Evolutionary conservation across 2,797 vertebrate genomes (phyloP).

Genomic region (Myiothlypis chrysogaster): DNA sequence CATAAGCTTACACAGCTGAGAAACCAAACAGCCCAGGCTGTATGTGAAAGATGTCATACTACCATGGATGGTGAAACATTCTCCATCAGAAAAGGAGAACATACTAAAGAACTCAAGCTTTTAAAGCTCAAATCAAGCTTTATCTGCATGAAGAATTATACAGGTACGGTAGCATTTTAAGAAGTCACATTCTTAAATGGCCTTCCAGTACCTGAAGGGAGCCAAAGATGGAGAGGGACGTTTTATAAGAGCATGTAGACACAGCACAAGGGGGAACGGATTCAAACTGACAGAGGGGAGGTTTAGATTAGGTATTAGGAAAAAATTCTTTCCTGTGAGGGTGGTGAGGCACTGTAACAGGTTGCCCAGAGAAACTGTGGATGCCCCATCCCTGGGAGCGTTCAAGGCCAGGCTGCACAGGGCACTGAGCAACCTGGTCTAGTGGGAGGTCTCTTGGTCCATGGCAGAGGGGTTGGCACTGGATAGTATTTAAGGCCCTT

Average conservation of each 20-base stretch:
- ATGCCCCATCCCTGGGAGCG: not conserved
- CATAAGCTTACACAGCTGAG: not conserved
- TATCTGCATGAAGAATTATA: not conserved
- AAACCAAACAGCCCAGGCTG: not conserved
- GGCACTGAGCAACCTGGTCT: not conserved
- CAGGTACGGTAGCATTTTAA: not conserved
- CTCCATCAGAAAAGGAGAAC: not conserved
- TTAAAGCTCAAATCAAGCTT: not conserved
- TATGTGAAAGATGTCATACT: not conserved
- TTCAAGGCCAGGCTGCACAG: not conserved
- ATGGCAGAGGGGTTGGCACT: not conserved
- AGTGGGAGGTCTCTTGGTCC: not conserved
- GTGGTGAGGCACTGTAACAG: not conserved
- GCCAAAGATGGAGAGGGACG: not conserved
- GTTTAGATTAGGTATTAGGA: not conserved
- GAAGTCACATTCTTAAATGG: not conserved
- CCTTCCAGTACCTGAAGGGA: not conserved
- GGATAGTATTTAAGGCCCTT: not conserved
- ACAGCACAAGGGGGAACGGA: not conserved
- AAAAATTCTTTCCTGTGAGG: not conserved
- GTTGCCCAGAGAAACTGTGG: not conserved
- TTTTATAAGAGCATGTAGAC: not conserved
- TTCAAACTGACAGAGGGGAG: not conserved
- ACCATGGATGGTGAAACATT: not conserved
- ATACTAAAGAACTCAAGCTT: not conserved